Evolutionary conservation across 2,113 vertebrate genomes (phyloP), one percentile per base, ranked within the genome.

Genomic region (Misgurnus anguillicaudatus): DNA sequence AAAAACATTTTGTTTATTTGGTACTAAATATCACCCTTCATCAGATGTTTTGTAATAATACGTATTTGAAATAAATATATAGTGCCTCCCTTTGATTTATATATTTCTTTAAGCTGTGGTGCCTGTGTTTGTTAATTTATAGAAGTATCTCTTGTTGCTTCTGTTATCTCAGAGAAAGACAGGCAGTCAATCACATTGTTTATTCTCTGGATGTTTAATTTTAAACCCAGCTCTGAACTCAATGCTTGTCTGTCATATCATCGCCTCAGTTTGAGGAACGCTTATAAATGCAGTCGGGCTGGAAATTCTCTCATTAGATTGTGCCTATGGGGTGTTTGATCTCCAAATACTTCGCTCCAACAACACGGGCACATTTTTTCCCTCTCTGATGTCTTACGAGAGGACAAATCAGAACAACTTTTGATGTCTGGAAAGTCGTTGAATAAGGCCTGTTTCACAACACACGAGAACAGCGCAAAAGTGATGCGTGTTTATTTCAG

Each of bases 251-350:
- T 58, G 68, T 41, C 17, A 61, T 17, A 78, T 51, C 51, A 78
- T 48, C 60, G 14, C 4, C 6, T 53, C 36, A n/a, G 66, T 57
- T 62, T 47, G 53, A 31, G 36, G 24, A 77, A 67, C 38, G 66
- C 11, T 80, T 41, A 45, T 31, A 70, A 79, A 83, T 19, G 72
- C 72, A 36, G 21, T 65, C 19, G 48, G 31, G 68, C 71, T 48
- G 66, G 51, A 71, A 78, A 78, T 78, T 57, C 24, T 41, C 64
- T 75, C 80, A 84, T 84, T 82, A 80, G 36, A 80, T 77, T n/a
- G 17, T 70, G 77, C 73, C 80, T 31, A 57, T 73, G 68, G 73
- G 78, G 72, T 48, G 42, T 69, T 72, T 66, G 60, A 75, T 66
- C 69, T 80, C 41, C 36, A 51, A 78, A 72, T 9, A 63, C 39